phyloP scores from a whole-genome alignment of 2,113 vertebrate genomes.

The Plecotus auritus region DNA sequence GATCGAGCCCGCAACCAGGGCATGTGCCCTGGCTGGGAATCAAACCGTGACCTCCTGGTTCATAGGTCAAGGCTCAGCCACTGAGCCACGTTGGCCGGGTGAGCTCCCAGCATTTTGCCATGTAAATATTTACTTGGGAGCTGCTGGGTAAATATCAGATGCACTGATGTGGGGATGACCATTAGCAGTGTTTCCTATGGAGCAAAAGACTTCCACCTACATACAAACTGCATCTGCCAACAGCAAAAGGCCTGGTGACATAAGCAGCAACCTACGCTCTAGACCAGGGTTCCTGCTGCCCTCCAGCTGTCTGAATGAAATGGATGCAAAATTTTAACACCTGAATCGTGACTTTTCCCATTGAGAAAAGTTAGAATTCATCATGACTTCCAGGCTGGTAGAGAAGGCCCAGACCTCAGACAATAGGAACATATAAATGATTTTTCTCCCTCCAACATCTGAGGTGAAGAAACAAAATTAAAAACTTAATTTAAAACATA shows the following conservation, averaged over 20 bases:
- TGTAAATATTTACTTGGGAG: background rate
- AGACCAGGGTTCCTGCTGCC: background rate
- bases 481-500: background rate
- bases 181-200: background rate
- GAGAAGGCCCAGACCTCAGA: background rate
- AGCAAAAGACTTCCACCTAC: background rate
- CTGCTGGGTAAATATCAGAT: background rate
- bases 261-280: background rate
- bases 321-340: background rate
- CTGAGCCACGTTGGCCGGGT: no score
- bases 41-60: no score
- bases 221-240: background rate
- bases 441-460: background rate
- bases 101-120: background rate
- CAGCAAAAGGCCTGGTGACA: background rate
- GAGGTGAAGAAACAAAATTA: background rate
- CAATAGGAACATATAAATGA: background rate
- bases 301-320: background rate
- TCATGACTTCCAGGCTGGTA: background rate
- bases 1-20: no score
- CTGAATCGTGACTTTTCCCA: background rate
- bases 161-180: background rate
- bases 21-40: no score
- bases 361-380: background rate
- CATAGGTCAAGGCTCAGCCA: no score